Evolutionary conservation across 2,888 invertebrate genomes (phyloP).

Genomic region (Agrochola lota): DNA sequence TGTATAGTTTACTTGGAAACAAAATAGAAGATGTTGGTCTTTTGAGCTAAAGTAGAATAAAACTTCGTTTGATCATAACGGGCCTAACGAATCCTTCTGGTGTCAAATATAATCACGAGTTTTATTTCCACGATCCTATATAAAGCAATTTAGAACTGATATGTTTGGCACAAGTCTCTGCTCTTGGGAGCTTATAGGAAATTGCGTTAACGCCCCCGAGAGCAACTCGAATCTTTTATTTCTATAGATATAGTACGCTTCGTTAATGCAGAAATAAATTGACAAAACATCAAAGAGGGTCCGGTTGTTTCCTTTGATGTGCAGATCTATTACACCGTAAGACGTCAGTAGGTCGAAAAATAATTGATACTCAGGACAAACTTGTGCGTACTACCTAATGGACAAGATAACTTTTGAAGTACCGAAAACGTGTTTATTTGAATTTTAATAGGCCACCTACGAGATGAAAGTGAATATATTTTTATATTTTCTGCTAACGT

Average conservation of each 20-base stretch:
- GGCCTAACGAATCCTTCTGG: conserved; percentile 34
- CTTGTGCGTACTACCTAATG: not conserved
- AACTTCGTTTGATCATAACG: conserved; percentile 40
- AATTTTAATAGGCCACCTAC: conserved; percentile 34
- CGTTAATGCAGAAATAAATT: conserved; percentile 64
- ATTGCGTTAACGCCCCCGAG: conserved; percentile 64
- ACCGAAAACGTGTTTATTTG: conserved; percentile 21
- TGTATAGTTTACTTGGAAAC: not conserved
- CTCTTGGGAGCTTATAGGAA: conserved; percentile 55
- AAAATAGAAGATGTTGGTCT: not conserved
- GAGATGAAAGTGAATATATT: conserved; percentile 13
- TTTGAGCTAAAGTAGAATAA: conserved; percentile 1
- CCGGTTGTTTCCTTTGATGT: conserved; percentile 52
- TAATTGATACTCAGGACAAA: conserved; percentile 36
- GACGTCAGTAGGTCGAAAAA: conserved; percentile 21
- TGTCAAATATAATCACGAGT: conserved; percentile 60
- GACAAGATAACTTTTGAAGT: conserved; percentile 16
- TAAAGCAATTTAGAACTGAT: conserved; percentile 64
- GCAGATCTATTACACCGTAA: conserved; percentile 37
- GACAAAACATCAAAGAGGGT: conserved; percentile 61
- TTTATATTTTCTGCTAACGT: conserved; percentile 11
- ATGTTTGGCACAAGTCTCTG: conserved; percentile 57
- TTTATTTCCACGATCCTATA: conserved; percentile 62
- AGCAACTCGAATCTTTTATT: conserved; percentile 53
- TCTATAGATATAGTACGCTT: conserved; percentile 54